These are phyloP conservation scores for Opisthocomus hoazin DNA, from an alignment of 2,113 vertebrate species.

Conservation along the genomic window DNA sequence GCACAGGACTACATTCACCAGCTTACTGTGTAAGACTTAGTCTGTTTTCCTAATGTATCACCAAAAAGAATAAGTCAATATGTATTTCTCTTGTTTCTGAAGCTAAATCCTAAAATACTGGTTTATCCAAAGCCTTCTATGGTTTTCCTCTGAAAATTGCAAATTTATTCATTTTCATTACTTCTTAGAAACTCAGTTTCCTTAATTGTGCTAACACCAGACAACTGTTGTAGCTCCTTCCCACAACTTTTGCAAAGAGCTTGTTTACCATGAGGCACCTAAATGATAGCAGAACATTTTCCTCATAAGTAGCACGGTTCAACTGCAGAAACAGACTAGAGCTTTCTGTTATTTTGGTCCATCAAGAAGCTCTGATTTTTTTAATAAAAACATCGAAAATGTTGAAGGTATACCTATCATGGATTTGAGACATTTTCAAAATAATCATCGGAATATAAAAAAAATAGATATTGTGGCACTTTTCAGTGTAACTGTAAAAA, in stretches of 20 bases:
- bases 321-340: background rate
- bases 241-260: background rate
- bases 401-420: background rate
- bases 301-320: background rate
- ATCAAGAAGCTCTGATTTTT: background rate
- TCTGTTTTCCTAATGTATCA: background rate
- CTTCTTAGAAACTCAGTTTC: background rate
- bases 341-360: background rate
- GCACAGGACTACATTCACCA: background rate
- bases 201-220: background rate
- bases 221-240: background rate
- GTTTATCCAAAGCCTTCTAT: background rate
- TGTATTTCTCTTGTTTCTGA: background rate
- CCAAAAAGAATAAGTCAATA: background rate
- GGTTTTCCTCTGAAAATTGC: background rate
- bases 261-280: background rate
- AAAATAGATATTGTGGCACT: background rate
- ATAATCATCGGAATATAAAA: background rate
- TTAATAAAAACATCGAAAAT: background rate
- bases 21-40: background rate
- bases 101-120: background rate
- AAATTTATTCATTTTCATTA: background rate
- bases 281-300: background rate
- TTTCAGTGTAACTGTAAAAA: background rate
- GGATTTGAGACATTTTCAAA: background rate